Evolutionary conservation across 2,888 invertebrate genomes (phyloP).

Genomic region (Drosophila robusta): DNA sequence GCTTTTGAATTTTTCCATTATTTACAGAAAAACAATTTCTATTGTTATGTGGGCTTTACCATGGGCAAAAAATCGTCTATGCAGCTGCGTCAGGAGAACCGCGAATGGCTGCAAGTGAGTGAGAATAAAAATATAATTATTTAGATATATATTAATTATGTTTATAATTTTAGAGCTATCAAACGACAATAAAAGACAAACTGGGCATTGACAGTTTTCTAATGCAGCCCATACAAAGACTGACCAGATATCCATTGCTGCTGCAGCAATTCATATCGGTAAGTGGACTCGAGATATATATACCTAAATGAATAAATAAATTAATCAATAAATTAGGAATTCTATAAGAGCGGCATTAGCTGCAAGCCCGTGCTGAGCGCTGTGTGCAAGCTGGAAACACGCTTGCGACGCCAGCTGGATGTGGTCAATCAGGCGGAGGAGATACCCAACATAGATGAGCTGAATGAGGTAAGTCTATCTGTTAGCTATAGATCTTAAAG

Average conservation of each 20-base stretch:
- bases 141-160: not conserved
- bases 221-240: constrained; percentile 85
- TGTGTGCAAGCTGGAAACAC: constrained; percentile 84
- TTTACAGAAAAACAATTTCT: constrained; percentile 83
- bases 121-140: not conserved
- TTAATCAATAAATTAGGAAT: constrained; percentile 66
- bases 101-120: constrained; percentile 81
- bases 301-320: not conserved
- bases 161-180: constrained; percentile 63
- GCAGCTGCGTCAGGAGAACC: constrained; percentile 82
- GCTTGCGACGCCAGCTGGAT: constrained; percentile 82
- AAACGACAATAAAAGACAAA: constrained; percentile 84
- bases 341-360: constrained; percentile 83
- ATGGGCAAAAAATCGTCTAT: constrained; percentile 84
- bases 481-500: accelerated
- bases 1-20: constrained; percentile 10
- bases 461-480: constrained; percentile 74
- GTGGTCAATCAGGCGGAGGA: constrained; percentile 84
- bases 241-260: constrained; percentile 84
- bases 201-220: constrained; percentile 85
- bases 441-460: constrained; percentile 83
- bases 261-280: constrained; percentile 84
- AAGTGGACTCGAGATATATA: constrained; percentile 18
- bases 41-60: constrained; percentile 84
- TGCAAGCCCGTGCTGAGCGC: constrained; percentile 83